These are phyloP conservation scores for Alsophila aescularia DNA, from an alignment of 2,888 invertebrate species.

Conservation along the genomic window DNA sequence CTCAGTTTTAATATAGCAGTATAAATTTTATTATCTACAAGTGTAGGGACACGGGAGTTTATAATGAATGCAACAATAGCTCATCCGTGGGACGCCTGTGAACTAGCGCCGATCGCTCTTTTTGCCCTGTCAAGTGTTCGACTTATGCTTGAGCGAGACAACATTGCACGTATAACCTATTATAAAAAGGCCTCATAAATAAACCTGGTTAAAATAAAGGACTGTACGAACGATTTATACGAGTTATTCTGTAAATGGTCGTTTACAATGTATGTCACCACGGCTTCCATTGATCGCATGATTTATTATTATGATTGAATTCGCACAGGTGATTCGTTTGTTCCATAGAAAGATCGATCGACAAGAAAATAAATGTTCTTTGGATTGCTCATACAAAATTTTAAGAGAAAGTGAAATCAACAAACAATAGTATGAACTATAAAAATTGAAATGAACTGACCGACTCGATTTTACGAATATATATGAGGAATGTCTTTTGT, in stretches of 20 bases:
- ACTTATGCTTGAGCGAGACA: conserved; percentile 46
- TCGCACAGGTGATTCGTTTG: conserved; percentile 56
- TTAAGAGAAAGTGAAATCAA: conserved; percentile 37
- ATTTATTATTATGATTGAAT: conserved; percentile 64
- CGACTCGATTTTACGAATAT: conserved; percentile 34
- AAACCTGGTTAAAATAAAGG: conserved; percentile 26
- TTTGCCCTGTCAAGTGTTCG: conserved; percentile 57
- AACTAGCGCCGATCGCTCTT: conserved; percentile 62
- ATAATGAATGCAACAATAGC: conserved; percentile 52
- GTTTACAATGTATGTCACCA: conserved; percentile 42
- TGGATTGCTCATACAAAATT: conserved; percentile 26
- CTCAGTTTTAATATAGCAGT: conserved; percentile 42
- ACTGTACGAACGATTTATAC: conserved; percentile 47
- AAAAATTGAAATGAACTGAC: conserved; percentile 32
- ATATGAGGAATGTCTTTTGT: conserved; percentile 26
- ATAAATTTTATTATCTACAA: conserved; percentile 19
- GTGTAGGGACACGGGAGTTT: conserved; percentile 35
- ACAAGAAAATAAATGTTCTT: conserved; percentile 29
- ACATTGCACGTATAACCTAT: conserved; percentile 41
- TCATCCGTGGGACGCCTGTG: conserved; percentile 64
- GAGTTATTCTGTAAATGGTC: conserved; percentile 48
- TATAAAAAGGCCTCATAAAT: conserved; percentile 39
- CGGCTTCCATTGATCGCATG: conserved; percentile 56
- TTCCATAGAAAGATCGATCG: conserved; percentile 33
- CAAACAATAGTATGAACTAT: conserved; percentile 34